A percentile compares a stretch with the other conserved stretches of the same genome.
Evolutionary conservation across 1,140 invertebrate species (phyloP).

Genomic region (Linepithema humile): DNA sequence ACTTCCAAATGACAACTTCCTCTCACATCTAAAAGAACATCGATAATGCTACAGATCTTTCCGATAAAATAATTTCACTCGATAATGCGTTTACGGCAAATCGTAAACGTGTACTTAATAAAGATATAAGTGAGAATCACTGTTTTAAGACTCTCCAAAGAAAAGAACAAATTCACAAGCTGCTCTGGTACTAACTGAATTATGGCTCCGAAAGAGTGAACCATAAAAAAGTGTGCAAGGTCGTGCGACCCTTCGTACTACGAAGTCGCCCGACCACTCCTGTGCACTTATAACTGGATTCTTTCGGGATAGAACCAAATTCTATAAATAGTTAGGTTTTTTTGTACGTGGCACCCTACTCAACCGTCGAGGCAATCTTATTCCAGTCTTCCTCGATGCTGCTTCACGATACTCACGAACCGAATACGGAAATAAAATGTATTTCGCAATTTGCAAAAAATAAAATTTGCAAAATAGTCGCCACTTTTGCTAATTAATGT

Average conservation of each 20-base stretch:
- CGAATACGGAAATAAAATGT: neutral
- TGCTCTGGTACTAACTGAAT: conserved; percentile 72
- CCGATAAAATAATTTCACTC: neutral
- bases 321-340: conserved; percentile 35
- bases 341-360: neutral
- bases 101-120: neutral
- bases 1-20: neutral
- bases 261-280: conserved; percentile 40
- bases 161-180: conserved; percentile 20
- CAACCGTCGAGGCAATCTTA: neutral
- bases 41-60: neutral
- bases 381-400: neutral
- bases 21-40: too few relatives aligned
- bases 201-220: conserved; percentile 69
- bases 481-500: neutral
- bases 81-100: too few relatives aligned
- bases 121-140: conserved; percentile 62
- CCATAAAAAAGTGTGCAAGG: conserved; percentile 73
- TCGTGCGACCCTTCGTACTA: conserved; percentile 64
- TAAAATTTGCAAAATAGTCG: neutral
- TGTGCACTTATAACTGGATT: conserved; percentile 57
- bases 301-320: conserved; percentile 40
- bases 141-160: conserved; percentile 66
- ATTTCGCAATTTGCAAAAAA: neutral
- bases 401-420: neutral